Evolutionary conservation across 2,113 vertebrate species (phyloP).

Genomic region (Jaculus jaculus): DNA sequence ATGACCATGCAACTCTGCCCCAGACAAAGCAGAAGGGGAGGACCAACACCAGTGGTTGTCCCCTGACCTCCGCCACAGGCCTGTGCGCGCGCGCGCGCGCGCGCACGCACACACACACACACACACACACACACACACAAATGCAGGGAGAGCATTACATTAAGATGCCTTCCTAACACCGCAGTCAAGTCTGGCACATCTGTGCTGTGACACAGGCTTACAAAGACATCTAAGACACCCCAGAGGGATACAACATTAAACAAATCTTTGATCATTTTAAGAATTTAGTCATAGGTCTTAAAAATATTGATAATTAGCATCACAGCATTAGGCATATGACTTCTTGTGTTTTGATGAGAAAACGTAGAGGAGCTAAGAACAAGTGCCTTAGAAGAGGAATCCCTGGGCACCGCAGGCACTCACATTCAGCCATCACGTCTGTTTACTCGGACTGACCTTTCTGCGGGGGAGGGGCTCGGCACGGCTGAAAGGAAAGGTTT

Average conservation of each 20-base stretch:
- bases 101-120: no score
- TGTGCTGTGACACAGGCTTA: slow-evolving; percentile 3
- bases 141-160: background rate
- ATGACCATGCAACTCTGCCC: no score
- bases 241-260: slow-evolving; percentile 2
- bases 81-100: no score
- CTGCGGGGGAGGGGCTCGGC: slow-evolving; percentile 69
- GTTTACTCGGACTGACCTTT: slow-evolving; percentile 77
- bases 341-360: slow-evolving; percentile 11
- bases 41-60: no score
- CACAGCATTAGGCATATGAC: background rate
- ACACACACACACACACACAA: no score
- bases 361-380: slow-evolving; percentile 33
- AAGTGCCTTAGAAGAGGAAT: slow-evolving; percentile 47
- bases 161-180: slow-evolving; percentile 1
- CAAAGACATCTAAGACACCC: background rate
- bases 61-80: no score
- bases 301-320: slow-evolving; percentile 32
- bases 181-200: background rate
- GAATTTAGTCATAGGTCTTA: background rate
- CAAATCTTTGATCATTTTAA: slow-evolving; percentile 25
- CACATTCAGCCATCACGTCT: slow-evolving; percentile 50
- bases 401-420: background rate
- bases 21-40: no score
- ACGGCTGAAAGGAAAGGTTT: slow-evolving; percentile 71